phyloP scores from a whole-genome alignment of 2,113 vertebrate genomes.

The Platanista minor region DNA sequence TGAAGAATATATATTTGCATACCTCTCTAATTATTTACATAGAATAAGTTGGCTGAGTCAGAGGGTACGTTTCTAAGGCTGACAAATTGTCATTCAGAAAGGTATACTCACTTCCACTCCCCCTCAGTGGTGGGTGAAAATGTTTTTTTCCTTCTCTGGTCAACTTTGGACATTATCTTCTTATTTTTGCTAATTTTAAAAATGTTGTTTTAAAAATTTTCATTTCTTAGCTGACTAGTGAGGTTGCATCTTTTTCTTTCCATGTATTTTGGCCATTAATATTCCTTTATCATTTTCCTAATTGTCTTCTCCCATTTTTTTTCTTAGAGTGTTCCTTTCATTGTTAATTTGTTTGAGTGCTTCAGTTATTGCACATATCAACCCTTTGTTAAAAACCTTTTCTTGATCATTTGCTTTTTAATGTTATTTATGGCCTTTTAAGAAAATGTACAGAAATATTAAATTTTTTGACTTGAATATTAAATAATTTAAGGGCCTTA shows the following conservation, averaged over 20 bases:
- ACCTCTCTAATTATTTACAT: neutral
- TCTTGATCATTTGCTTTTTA: neutral
- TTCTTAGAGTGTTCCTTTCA: neutral
- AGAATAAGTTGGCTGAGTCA: neutral
- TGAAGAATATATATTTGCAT: neutral
- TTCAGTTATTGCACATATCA: neutral
- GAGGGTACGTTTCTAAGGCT: neutral
- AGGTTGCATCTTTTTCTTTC: constrained; percentile 11
- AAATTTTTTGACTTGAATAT: constrained; percentile 12
- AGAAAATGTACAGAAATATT: neutral
- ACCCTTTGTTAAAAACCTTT: neutral
- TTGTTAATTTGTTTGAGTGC: neutral
- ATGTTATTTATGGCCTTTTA: neutral
- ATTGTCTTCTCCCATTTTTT: neutral
- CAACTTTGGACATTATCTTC: neutral
- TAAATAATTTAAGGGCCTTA: constrained; percentile 26
- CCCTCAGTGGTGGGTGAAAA: neutral
- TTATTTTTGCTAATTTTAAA: neutral
- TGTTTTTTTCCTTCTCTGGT: neutral
- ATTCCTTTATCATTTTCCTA: neutral
- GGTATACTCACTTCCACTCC: neutral
- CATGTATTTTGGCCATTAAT: neutral
- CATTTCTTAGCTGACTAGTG: neutral
- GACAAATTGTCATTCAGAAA: constrained; percentile 4
- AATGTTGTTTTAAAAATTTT: neutral